Base-by-base conservation (phyloP, 2,113 vertebrate species). In the Lonchura striata region DNA sequence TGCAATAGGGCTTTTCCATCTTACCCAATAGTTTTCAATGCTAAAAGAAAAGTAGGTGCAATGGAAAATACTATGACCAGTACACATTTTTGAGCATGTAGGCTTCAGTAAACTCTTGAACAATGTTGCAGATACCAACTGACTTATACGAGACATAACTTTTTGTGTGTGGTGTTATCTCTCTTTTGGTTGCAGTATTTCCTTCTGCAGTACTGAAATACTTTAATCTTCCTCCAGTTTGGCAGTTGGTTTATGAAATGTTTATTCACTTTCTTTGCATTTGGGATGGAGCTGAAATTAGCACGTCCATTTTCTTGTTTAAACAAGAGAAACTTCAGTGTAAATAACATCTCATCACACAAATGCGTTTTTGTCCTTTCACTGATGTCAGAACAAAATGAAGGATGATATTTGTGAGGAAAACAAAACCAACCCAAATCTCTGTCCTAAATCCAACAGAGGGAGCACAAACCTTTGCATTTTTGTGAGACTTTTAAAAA, bases 391-490 rank as follows among this genome's bases (percentile, higher is more conserved):
- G 89, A 95, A 87, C 50, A 87, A 94, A 89, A 96, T 83, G 83
- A 94, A 81, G 89, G 95, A 93, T n/a, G 53, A 23, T 89, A 42
- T 91, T 92, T 90, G 69, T 79, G 92, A 37, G 64, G 91, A 84
- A 84, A 94, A 84, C 57, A 89, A 94, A 91, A 71, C 60, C 53
- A 84, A 66, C 59, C 35, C 60, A 94, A 92, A 92, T 68, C 91
- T 96, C 69, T 82, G 69, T 86, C 85, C 70, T 61, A 68, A 96
- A 97, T 49, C 96, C 97, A 97, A 97, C 95, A 97, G 97, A 97
- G 96, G 96, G 96, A 97, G 96, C 91, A 97, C 92, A 96, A 93
- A 92, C 80, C 87, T 91, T 93, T 93, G 93, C 2, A 6, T 1
- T 94, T 96, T 83, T 81, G 77, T 86, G 42, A 92, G 60, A 76